Percentiles rank a stretch among this genome's conserved stretches.
These are phyloP conservation scores for Ips nitidus DNA, from an alignment of 1,140 invertebrate species.

Conservation along the genomic window DNA sequence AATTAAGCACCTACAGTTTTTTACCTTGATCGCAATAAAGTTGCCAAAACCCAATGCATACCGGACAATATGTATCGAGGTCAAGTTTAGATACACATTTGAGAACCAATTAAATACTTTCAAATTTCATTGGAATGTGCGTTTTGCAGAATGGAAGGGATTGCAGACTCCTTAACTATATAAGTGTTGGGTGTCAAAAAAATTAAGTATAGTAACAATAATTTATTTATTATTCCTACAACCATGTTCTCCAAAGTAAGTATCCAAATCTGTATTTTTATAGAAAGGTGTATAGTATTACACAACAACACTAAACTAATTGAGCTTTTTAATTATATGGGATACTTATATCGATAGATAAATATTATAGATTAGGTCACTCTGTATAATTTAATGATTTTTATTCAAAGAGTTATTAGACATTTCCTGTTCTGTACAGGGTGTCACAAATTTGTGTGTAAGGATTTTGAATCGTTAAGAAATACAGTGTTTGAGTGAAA, in stretches of 20 bases:
- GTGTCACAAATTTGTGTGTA: too few relatives aligned
- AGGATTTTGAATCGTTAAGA: too few relatives aligned
- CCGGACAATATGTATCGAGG: not conserved
- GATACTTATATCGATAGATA: too few relatives aligned
- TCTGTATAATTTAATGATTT: too few relatives aligned
- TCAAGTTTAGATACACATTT: not conserved
- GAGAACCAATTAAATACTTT: constrained; percentile 2
- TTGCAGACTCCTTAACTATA: not conserved
- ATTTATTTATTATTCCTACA: not conserved
- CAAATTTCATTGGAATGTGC: not conserved
- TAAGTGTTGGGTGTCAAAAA: not conserved
- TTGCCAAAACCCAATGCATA: not conserved
- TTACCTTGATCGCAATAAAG: not conserved
- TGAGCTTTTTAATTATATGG: too few relatives aligned
- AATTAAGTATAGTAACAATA: not conserved
- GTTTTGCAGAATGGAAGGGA: not conserved
- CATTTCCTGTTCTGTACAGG: too few relatives aligned
- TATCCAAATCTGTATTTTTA: not conserved
- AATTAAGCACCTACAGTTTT: not conserved
- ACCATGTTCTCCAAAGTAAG: not conserved
- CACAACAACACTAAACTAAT: too few relatives aligned
- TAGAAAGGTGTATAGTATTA: too few relatives aligned
- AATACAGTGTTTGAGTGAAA: too few relatives aligned
- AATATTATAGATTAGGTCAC: too few relatives aligned
- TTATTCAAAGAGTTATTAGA: too few relatives aligned